Conservation (phyloP, 2,888 invertebrate species). For the Ferdinandea cuprea region DNA sequence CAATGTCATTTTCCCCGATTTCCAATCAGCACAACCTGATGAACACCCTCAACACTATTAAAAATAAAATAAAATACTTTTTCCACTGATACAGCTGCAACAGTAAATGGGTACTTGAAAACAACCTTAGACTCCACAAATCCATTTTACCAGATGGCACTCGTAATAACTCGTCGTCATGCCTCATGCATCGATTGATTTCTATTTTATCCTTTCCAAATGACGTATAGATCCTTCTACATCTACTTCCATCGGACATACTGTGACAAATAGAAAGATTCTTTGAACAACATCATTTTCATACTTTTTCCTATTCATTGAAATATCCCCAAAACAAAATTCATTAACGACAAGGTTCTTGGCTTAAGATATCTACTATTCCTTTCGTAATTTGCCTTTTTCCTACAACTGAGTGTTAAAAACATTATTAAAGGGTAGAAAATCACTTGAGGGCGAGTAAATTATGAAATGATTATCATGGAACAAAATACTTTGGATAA, state of each 20-base stretch:
- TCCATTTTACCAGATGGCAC: not conserved
- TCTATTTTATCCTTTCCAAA: not conserved
- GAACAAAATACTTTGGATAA: slow-evolving; percentile 1
- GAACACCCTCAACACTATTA: not conserved
- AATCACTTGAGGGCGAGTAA: slow-evolving; percentile 4
- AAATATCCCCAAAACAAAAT: slow-evolving; percentile 2
- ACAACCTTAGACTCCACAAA: not conserved
- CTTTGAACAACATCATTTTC: not conserved
- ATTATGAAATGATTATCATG: slow-evolving; percentile 3
- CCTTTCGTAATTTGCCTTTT: not conserved
- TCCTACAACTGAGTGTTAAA: not conserved
- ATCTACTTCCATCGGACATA: not conserved
- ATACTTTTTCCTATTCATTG: not conserved
- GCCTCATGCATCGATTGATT: not conserved
- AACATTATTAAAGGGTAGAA: slow-evolving; percentile 3
- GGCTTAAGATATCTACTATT: not conserved
- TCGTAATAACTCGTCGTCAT: not conserved
- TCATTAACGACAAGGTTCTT: not conserved
- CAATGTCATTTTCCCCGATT: too few relatives aligned
- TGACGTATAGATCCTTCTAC: not conserved
- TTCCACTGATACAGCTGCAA: not conserved
- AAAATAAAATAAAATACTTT: not conserved
- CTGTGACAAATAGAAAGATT: slow-evolving; percentile 5
- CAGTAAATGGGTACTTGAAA: not conserved
- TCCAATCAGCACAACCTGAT: not conserved